Conservation (phyloP, 2,113 vertebrate genomes). For the Plecturocebus donacophilus region DNA sequence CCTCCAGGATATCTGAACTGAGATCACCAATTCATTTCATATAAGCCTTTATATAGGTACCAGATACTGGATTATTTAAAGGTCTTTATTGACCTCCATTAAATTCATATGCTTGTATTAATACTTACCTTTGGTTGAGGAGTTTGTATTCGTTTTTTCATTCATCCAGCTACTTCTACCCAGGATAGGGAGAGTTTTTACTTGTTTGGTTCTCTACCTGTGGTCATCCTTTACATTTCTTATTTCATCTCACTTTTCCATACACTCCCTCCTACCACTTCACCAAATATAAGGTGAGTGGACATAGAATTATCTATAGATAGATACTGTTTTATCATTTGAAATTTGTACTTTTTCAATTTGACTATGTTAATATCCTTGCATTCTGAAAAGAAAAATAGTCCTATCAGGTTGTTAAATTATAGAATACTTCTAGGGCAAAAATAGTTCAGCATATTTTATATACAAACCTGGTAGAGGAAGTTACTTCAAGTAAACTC, state of each 20-base stretch:
- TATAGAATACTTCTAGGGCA: neutral
- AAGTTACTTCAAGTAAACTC: slow-evolving; percentile 29
- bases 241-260: slow-evolving; percentile 33
- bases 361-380: slow-evolving; percentile 43
- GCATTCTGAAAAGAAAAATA: slow-evolving; percentile 42
- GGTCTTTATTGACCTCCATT: slow-evolving; percentile 43
- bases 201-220: neutral
- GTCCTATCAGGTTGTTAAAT: neutral
- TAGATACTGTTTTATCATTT: slow-evolving; percentile 40
- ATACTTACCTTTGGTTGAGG: slow-evolving; percentile 4
- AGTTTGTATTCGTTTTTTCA: slow-evolving; percentile 51
- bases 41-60: neutral
- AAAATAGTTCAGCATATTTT: slow-evolving; percentile 33
- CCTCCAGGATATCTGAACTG: slow-evolving; percentile 89
- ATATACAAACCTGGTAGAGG: neutral
- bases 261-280: neutral
- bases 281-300: neutral
- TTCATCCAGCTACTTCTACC: slow-evolving; percentile 17
- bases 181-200: neutral
- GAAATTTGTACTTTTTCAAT: slow-evolving; percentile 29
- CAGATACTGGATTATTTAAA: slow-evolving; percentile 3
- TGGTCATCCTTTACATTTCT: slow-evolving; percentile 39
- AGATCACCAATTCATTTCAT: slow-evolving; percentile 79
- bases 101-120: neutral
- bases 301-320: neutral